phyloP scores from a whole-genome alignment of 2,888 invertebrate genomes.

The Rhagonycha lutea region DNA sequence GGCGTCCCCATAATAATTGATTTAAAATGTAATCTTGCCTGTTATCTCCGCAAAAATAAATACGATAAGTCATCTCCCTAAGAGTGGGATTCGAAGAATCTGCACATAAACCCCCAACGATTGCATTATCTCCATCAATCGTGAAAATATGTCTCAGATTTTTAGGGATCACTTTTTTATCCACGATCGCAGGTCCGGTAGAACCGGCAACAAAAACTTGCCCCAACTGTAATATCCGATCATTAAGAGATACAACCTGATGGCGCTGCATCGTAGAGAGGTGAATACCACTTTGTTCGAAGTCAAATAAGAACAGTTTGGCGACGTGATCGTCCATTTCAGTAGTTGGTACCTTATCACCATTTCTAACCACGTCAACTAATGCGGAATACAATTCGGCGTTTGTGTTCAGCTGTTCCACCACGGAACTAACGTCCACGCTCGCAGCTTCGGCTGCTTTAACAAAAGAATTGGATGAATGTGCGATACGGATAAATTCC shows the following conservation, averaged over 20 bases:
- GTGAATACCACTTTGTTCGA: slow-evolving; percentile 97
- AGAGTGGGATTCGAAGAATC: slow-evolving; percentile 79
- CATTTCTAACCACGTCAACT: slow-evolving; percentile 68
- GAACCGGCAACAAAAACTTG: slow-evolving; percentile 83
- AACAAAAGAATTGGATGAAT: slow-evolving; percentile 77
- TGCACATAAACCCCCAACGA: slow-evolving; percentile 81
- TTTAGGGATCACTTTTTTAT: slow-evolving; percentile 68
- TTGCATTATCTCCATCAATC: slow-evolving; percentile 70
- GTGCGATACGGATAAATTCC: slow-evolving; percentile 93
- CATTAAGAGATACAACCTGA: slow-evolving; percentile 83
- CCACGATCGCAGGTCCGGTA: slow-evolving; percentile 69
- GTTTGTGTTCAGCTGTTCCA: slow-evolving; percentile 97
- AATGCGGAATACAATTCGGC: slow-evolving; percentile 79
- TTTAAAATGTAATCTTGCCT: slow-evolving; percentile 76
- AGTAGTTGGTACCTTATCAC: slow-evolving; percentile 66
- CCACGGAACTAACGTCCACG: slow-evolving; percentile 84
- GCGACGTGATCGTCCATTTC: slow-evolving; percentile 85
- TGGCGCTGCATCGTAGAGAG: slow-evolving; percentile 73
- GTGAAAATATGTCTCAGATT: slow-evolving; percentile 70
- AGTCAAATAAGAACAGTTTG: slow-evolving; percentile 91
- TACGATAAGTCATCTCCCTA: slow-evolving; percentile 85
- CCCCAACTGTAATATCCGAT: slow-evolving; percentile 81
- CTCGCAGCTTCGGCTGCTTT: slow-evolving; percentile 90
- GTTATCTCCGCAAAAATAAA: slow-evolving; percentile 79
- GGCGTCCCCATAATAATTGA: slow-evolving; percentile 73